Evolutionary conservation across 2,113 vertebrate species (phyloP), one percentile per base, ranked within the genome.

Genomic region (Galbula dea): DNA sequence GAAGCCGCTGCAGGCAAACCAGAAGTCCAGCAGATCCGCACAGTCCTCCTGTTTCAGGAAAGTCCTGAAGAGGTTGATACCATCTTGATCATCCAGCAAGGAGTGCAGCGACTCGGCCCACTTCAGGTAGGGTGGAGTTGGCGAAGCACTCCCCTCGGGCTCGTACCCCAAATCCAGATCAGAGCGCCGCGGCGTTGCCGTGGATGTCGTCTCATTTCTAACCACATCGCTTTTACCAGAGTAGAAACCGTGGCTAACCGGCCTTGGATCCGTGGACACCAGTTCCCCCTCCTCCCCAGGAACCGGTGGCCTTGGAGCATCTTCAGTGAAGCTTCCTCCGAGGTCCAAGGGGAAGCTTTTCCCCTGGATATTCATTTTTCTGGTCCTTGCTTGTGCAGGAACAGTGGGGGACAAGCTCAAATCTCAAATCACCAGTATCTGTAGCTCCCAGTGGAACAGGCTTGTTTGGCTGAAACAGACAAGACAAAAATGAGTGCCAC

Each of bases 1-100:
- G 96, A 99, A 99, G 93, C 99, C 99, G 1, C 98, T 99, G 97
- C 99, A 99, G 11, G 98, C 99, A 49, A 99, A 99, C 99, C 99
- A 99, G 97, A 99, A 99, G 97, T 99, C 99, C 97, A 99, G 96
- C 97, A 99, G 95, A 86, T 99, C 99, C 0, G 98, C 98, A 5
- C 99, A 99, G 65, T 98, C 98, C 97, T 99, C 99, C 96, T 99
- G 98, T 94, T 98, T 98, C 90, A 99, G 98, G 96, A 99, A 99
- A 95, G 98, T 98, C 96, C 99, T 97, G 90, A 99, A 99, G 87
- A 99, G 98, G 82, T 98, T 98, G 88, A 99, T 99, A 80, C 99
- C 99, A 13, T 99, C 99, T 93, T 99, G 99, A 94, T 99, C 99
- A 34, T 99, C 99, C 96, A 99, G 96, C 80, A 99, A 97, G 37